Percentiles rank a stretch among this genome's conserved stretches.
These are phyloP conservation scores for Telmatherina bonti DNA, from an alignment of 2,797 vertebrate species.

Conservation along the genomic window DNA sequence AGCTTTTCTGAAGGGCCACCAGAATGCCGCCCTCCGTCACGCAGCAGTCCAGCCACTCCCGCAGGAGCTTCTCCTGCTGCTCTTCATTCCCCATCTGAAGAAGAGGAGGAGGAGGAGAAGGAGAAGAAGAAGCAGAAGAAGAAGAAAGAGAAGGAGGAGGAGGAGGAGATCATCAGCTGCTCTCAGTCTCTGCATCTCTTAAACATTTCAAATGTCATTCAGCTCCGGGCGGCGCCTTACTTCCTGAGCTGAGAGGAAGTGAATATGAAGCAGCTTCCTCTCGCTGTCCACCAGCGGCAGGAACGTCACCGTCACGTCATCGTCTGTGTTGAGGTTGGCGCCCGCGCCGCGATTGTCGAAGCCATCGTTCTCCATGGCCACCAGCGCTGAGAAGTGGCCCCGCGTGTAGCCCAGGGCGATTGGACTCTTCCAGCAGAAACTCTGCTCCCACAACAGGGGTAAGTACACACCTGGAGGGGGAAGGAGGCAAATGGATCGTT, in stretches of 20 bases:
- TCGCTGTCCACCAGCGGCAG: constrained; percentile 97
- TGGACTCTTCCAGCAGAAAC: constrained; percentile 99
- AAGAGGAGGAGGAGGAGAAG: background rate
- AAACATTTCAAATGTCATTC: too few species aligned
- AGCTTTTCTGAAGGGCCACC: constrained; percentile 96
- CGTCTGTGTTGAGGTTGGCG: constrained; percentile 97
- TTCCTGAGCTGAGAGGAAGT: constrained; percentile 98
- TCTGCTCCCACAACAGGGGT: constrained; percentile 98
- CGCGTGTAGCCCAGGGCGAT: constrained; percentile 98
- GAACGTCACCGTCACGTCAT: constrained; percentile 96
- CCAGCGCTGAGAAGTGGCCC: constrained; percentile 98
- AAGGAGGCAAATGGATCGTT: background rate
- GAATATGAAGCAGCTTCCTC: constrained; percentile 95
- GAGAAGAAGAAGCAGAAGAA: too few species aligned
- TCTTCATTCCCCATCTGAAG: constrained; percentile 96
- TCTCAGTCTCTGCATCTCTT: background rate
- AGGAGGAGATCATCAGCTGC: background rate
- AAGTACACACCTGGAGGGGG: constrained; percentile 90
- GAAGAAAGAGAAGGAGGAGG: too few species aligned
- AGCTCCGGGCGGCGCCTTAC: constrained; percentile 78
- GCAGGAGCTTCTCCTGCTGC: constrained; percentile 94
- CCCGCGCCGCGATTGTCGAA: constrained; percentile 97
- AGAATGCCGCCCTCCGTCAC: constrained; percentile 96
- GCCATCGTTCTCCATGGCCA: constrained; percentile 98
- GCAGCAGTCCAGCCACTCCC: constrained; percentile 98